Percentiles rank a stretch among this genome's conserved stretches.
Evolutionary conservation across 2,797 vertebrate genomes (phyloP).

Genomic region (Enteromius paludinosus): DNA sequence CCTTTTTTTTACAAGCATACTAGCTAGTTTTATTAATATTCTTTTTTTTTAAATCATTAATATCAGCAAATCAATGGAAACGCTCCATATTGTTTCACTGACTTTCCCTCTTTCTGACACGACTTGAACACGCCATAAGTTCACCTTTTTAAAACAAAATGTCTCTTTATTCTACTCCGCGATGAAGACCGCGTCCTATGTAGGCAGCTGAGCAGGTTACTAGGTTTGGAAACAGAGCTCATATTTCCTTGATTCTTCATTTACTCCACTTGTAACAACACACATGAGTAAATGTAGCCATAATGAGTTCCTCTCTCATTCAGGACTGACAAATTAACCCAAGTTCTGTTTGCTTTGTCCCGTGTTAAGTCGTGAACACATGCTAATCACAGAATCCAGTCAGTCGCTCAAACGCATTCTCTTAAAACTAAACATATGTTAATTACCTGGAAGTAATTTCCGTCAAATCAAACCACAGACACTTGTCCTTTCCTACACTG

Average conservation of each 20-base stretch:
- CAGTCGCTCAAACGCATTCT: not conserved
- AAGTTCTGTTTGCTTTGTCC: constrained; percentile 16
- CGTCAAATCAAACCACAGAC: not conserved
- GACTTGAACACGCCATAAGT: not conserved
- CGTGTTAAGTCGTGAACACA: not conserved
- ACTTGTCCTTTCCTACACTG: constrained; percentile 12
- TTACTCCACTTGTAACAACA: constrained; percentile 26
- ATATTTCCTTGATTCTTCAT: constrained; percentile 5
- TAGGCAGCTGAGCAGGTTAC: not conserved
- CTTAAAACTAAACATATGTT: constrained; percentile 40
- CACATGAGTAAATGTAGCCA: constrained; percentile 2
- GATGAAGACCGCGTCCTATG: not conserved
- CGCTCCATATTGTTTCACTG: too few relatives aligned
- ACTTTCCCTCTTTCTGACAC: not conserved
- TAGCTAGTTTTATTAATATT: too few relatives aligned
- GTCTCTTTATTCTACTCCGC: not conserved
- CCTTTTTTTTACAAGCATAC: too few relatives aligned
- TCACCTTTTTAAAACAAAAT: not conserved
- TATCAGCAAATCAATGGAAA: too few relatives aligned
- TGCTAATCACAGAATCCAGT: constrained; percentile 39
- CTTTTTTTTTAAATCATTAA: too few relatives aligned
- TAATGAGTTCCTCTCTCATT: constrained; percentile 35
- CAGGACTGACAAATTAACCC: constrained; percentile 35
- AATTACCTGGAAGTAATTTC: constrained; percentile 33
- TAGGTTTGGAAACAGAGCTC: not conserved